Conservation (phyloP, 1,140 invertebrate species). For the Phymastichus coffea region DNA sequence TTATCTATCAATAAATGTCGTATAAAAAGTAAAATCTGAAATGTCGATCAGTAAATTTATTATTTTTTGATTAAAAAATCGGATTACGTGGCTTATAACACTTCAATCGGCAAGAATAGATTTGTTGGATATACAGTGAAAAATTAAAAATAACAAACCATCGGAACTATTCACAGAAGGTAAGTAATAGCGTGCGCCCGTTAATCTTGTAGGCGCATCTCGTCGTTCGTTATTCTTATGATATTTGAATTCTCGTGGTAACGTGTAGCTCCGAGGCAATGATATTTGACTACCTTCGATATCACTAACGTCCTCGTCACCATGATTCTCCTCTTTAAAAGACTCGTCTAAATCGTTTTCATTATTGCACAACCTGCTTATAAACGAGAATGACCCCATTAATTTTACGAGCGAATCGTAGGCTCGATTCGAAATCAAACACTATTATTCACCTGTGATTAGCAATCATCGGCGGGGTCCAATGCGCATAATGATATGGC, state of each 20-base stretch:
- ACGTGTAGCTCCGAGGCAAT: conserved; percentile 77
- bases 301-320: conserved; percentile 48
- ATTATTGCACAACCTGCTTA: conserved; percentile 41
- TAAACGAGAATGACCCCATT: conserved; percentile 1
- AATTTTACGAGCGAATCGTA: too few species aligned
- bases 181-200: conserved; percentile 64
- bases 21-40: too few species aligned
- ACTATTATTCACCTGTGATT: conserved; percentile 41
- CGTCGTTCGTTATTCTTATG: conserved; percentile 60
- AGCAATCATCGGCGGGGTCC: conserved; percentile 43
- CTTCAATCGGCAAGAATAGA: neutral
- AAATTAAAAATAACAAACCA: conserved; percentile 55
- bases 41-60: too few species aligned
- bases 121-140: neutral
- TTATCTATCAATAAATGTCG: too few species aligned
- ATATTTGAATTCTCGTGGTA: conserved; percentile 83
- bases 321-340: conserved; percentile 47
- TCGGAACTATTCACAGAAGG: conserved; percentile 83
- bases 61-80: too few species aligned
- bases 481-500: conserved; percentile 49
- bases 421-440: neutral
- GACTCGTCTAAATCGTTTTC: conserved; percentile 48
- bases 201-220: conserved; percentile 55
- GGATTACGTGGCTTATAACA: too few species aligned
- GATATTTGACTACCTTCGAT: conserved; percentile 65